Conservation (phyloP, 2,888 invertebrate species). For the Emesis furor region DNA sequence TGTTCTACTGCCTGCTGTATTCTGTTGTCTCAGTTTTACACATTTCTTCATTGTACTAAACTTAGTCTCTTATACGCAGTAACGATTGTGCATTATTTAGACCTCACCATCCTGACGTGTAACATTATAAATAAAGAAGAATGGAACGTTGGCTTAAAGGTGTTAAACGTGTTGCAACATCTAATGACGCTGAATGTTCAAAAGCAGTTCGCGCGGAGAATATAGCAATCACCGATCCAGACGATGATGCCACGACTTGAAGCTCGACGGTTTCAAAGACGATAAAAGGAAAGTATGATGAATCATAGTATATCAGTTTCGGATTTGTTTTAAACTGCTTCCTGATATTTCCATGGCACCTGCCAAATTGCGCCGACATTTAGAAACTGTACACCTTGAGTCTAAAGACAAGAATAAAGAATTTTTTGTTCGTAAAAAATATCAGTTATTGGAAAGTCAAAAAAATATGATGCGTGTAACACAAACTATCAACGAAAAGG, state of each 20-base stretch:
- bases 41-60: too few relatives aligned
- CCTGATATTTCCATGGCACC: slow-evolving; percentile 74
- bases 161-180: slow-evolving; percentile 69
- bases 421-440: slow-evolving; percentile 37
- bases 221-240: slow-evolving; percentile 64
- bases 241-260: slow-evolving; percentile 68
- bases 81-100: too few relatives aligned
- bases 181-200: slow-evolving; percentile 70
- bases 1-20: too few relatives aligned
- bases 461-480: too few relatives aligned
- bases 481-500: too few relatives aligned
- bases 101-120: too few relatives aligned
- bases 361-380: slow-evolving; percentile 73
- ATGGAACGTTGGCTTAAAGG: slow-evolving; percentile 73
- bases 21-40: too few relatives aligned
- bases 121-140: slow-evolving; percentile 70
- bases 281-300: slow-evolving; percentile 71
- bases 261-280: slow-evolving; percentile 70
- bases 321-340: slow-evolving; percentile 67
- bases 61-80: too few relatives aligned
- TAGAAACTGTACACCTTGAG: slow-evolving; percentile 71
- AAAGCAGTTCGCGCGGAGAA: slow-evolving; percentile 68
- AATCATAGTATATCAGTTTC: slow-evolving; percentile 71
- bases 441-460: too few relatives aligned
- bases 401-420: slow-evolving; percentile 73